Base-by-base conservation (phyloP, 64 coral and sea anemone species). In the Stylophora pistillata region DNA sequence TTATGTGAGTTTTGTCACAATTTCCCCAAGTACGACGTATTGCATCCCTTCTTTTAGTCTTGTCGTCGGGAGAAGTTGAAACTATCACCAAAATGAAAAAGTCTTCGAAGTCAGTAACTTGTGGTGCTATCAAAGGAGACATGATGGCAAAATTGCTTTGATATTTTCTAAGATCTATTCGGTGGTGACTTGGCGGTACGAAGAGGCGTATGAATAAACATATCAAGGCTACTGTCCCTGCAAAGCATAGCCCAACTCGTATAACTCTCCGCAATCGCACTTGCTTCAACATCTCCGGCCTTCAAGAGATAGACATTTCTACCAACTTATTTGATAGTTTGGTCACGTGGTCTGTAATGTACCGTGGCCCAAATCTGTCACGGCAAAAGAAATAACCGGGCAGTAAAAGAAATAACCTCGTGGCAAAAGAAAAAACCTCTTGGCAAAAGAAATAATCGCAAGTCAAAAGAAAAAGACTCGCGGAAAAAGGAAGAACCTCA, bases 21-120 rank as follows among this genome's bases (percentile, higher is more conserved):
- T 59, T 85, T 13, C 86, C 94, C 94, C 94, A 95, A 25, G 89
- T 95, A 5, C 56, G 64, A 17, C 94, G 71, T 54, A 95, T 86
- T 71, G 66, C 87, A 15, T 62, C 52, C 72, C 94, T 87, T 58
- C 83, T 87, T 15, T 85, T 30, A 9, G 84, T 23, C 71, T 88
- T 71, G 21, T 58, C 77, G n/a, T 72, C 20, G 47, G 94, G 94
- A 73, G 89, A 85, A 21, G 94, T 86, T 23, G 94, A 95, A 58
- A 95, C 58, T 32, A 95, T 92, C 16, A 91, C 90, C 31, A 95
- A 63, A 27, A 95, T 0, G 65, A 86, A 91, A 15, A 95, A 17
- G 7, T 64, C 28, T 12, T 84, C 20, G 16, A 78, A 33, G 23
- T 20, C 0, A 11, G 7, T 20, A 13, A 32, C 64, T 10, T 27